A percentile compares a stretch with the other conserved stretches of the same genome.
Conservation (phyloP, 2,113 vertebrate species). For the Notarius lentiginosus region DNA sequence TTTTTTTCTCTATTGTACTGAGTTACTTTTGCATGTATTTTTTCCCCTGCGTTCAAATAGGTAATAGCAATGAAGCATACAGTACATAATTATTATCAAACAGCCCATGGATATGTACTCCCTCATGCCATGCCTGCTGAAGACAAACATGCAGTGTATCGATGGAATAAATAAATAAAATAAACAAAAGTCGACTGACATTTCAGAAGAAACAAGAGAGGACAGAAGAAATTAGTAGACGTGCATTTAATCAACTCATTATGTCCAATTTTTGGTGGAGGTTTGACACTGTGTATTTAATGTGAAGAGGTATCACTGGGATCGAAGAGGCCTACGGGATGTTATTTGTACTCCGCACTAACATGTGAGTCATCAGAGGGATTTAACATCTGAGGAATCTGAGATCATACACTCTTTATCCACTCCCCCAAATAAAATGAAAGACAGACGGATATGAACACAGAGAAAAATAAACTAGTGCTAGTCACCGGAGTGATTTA, state of each 20-base stretch:
- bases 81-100: too few species aligned
- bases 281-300: slow-evolving; percentile 58
- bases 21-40: too few species aligned
- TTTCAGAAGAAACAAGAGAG: background rate
- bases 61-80: too few species aligned
- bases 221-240: slow-evolving; percentile 30
- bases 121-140: background rate
- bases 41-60: too few species aligned
- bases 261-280: slow-evolving; percentile 55
- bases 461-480: background rate
- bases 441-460: background rate
- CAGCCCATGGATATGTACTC: too few species aligned
- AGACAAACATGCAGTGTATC: background rate
- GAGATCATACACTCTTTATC: background rate
- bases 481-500: slow-evolving; percentile 17
- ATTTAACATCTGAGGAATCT: slow-evolving; percentile 22
- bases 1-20: too few species aligned
- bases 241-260: slow-evolving; percentile 58
- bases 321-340: slow-evolving; percentile 51
- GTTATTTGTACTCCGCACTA: slow-evolving; percentile 26
- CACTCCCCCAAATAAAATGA: background rate
- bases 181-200: background rate
- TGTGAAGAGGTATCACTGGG: slow-evolving; percentile 46
- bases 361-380: background rate
- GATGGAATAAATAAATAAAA: background rate